Evolutionary conservation across 2,797 vertebrate species (phyloP).

Genomic region (Heliangelus exortis): DNA sequence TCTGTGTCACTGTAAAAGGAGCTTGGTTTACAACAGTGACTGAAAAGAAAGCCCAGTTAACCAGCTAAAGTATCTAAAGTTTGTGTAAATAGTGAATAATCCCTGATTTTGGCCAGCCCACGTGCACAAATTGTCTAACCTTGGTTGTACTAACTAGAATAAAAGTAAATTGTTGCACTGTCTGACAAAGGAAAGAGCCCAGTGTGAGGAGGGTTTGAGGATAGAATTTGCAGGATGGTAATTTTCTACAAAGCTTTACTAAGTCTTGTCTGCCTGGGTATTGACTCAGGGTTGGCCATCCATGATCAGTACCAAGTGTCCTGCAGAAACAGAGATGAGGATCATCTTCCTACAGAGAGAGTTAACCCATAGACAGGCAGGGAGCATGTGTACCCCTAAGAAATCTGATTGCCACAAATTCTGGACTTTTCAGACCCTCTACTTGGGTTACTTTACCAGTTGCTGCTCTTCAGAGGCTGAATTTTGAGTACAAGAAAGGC

Average conservation of each 20-base stretch:
- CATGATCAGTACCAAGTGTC: neutral
- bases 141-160: accelerated
- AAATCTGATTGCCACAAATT: neutral
- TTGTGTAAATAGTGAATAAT: neutral
- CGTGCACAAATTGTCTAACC: neutral
- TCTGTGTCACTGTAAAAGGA: neutral
- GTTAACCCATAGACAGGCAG: neutral
- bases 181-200: neutral
- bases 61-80: neutral
- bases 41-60: neutral
- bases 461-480: neutral
- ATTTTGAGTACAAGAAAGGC: neutral
- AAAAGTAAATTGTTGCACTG: neutral
- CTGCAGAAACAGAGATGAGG: neutral
- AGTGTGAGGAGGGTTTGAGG: neutral
- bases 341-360: neutral
- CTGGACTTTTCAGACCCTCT: neutral
- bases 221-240: neutral
- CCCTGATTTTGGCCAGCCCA: neutral
- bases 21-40: neutral
- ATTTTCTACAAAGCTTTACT: neutral
- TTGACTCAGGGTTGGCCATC: neutral
- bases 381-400: accelerated
- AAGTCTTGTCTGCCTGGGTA: neutral
- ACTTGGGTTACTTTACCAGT: neutral